Evolutionary conservation across 2,888 invertebrate genomes (phyloP), one percentile per base, ranked within the genome.

Genomic region (Callinectes sapidus): DNA sequence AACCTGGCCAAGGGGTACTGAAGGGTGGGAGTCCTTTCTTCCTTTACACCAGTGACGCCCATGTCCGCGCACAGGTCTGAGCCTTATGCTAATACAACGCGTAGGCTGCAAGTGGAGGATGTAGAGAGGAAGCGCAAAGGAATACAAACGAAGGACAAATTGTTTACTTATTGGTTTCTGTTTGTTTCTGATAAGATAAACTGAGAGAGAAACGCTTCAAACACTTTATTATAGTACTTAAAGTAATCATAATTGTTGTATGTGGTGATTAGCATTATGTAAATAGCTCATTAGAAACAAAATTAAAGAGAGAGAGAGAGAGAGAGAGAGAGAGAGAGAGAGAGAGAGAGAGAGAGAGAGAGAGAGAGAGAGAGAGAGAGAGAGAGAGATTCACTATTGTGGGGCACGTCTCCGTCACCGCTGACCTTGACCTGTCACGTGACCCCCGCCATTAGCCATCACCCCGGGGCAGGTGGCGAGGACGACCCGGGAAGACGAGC

Each of bases 11-110:
- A 77, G 35, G 48, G 88, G 87, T 28, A 86, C 87, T 35, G 81
- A 92, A 92, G 88, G 88, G 81, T 39, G 92, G 87, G 66, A 90
- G 90, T 92, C 92, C 90, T 81, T n/a, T 3, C 35, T 81, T 88
- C 61, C 55, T 90, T 87, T 90, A 77, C 54, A 87, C 55, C 81
- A 92, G 32, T 88, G 35, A 90, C 77, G 90, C 81, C 39, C 66
- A 54, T 18, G 81, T 71, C 32, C 39, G 55, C 87, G 48, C 23
- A 61, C 66, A 66, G 87, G 48, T 54, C 23, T 35, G 61, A 87
- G 87, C 54, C 54, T 90, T 90, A 88, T 87, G 77, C 77, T 90
- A 90, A 92, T 92, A 90, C 23, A 77, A 86, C 23, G 87, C 90
- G 86, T 61, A 90, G 39, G 86, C 28, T 90, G 48, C 32, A 1